Percentiles rank a stretch among this genome's conserved stretches.
Conservation (phyloP, 2,888 invertebrate genomes). For the Thalpophila matura region DNA sequence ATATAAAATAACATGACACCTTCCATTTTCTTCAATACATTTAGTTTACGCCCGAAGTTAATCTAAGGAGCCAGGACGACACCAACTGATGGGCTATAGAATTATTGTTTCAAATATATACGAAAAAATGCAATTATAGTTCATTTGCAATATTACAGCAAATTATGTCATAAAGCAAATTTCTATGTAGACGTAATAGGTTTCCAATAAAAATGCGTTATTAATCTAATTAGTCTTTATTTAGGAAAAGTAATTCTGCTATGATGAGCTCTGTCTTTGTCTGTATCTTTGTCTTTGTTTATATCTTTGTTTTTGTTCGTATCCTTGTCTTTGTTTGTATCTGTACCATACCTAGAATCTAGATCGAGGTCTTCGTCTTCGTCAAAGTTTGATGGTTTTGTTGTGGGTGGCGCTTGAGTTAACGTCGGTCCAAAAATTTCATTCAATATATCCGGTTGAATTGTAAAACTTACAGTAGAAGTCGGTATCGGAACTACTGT, state of each 20-base stretch:
- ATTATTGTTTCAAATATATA: slow-evolving; percentile 25
- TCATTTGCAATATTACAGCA: slow-evolving; percentile 26
- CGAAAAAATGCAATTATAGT: slow-evolving; percentile 18
- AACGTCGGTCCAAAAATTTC: slow-evolving; percentile 33
- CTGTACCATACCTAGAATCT: slow-evolving; percentile 43
- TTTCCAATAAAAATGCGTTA: slow-evolving; percentile 48
- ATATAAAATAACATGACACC: slow-evolving; percentile 12
- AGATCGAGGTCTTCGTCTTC: slow-evolving; percentile 37
- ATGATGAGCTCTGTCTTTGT: neutral
- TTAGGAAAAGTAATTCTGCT: slow-evolving; percentile 32
- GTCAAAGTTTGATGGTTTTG: neutral
- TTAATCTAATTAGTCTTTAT: slow-evolving; percentile 62
- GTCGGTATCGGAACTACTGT: slow-evolving; percentile 1
- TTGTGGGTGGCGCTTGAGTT: neutral
- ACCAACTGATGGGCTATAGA: slow-evolving; percentile 29
- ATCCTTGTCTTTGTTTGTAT: neutral
- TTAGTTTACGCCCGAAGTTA: neutral
- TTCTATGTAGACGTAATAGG: slow-evolving; percentile 7
- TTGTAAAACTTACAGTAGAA: slow-evolving; percentile 25
- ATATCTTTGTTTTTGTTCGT: neutral
- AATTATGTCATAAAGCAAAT: slow-evolving; percentile 38
- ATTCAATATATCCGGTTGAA: slow-evolving; percentile 30
- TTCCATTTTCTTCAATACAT: slow-evolving; percentile 30
- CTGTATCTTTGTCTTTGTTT: neutral
- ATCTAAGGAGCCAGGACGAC: neutral